A percentile compares a stretch with the other conserved stretches of the same genome.
Conservation (phyloP, 2,113 vertebrate genomes). For the Trematocara variabile region DNA sequence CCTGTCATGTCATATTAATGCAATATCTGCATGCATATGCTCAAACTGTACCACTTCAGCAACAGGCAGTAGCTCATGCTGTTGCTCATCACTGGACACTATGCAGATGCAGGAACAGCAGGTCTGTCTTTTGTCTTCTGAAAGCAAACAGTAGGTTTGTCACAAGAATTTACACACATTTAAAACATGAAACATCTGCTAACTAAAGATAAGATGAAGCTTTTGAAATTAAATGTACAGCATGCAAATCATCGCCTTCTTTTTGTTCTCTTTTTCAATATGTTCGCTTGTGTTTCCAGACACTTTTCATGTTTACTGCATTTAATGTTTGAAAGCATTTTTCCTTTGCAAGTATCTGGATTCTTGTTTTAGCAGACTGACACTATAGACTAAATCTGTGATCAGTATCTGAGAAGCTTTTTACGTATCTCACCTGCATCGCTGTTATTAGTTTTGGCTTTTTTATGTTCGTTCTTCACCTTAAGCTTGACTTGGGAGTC, state of each 20-base stretch:
- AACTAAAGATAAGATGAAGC: neutral
- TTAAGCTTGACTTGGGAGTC: neutral
- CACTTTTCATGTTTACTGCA: neutral
- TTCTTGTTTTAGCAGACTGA: rapidly evolving
- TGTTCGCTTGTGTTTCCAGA: neutral
- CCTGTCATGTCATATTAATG: neutral
- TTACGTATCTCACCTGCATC: slow-evolving; percentile 6
- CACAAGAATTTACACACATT: neutral
- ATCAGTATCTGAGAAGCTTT: neutral
- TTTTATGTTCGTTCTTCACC: neutral
- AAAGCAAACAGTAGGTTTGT: neutral
- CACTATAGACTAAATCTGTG: neutral
- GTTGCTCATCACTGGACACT: neutral
- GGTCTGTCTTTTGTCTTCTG: slow-evolving; percentile 10
- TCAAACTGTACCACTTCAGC: slow-evolving; percentile 26
- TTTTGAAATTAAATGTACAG: neutral
- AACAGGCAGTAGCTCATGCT: slow-evolving; percentile 13
- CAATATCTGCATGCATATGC: neutral
- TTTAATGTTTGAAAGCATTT: neutral
- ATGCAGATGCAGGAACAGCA: neutral
- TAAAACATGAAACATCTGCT: neutral
- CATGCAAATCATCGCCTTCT: neutral
- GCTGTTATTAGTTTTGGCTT: neutral
- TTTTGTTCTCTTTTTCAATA: neutral
- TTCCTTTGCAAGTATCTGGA: neutral